Base-by-base conservation (phyloP, 1,140 invertebrate species). In the Anagrus nilaparvatae region DNA sequence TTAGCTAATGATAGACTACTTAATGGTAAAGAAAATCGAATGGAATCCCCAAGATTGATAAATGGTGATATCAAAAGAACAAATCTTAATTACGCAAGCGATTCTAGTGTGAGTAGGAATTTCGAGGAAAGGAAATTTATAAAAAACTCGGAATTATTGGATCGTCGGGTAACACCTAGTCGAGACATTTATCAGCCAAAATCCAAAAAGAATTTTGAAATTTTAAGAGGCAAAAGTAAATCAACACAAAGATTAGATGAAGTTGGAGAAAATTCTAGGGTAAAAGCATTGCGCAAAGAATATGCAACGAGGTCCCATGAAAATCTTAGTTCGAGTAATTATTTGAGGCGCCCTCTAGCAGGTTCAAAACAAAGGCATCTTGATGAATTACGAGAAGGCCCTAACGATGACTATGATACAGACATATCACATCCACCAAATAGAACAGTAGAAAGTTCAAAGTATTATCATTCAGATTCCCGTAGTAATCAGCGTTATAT, bases 371-470 rank as follows among this genome's bases (percentile, higher is more conserved):
- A 60, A 13, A 47, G 50, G 9, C 55, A 57, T n/a, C 24, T 63
- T 12, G 60, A 61, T 7, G 56, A 61, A 24, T 33, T 65, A 3
- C 50, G 56, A 12, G 61, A 66, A 25, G 54, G 54, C 0, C 56
- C 60, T 0, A 60, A 60, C 29, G 63, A 67, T 30, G 65, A 66
- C 17, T 67, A 66, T 29, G 61, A 67, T 36, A 67, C 63, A 0
- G 65, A 67, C 17, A 67, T 67, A 25, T 67, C 63, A 0, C 64
- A 67, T 24, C 36, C 62, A 34, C 65, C 63, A 0, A 67, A 55
- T 40, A 66, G 60, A 24, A 62, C 65, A 16, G 14, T 66, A 4
- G 65, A 64, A 17, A 59, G 56, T 10, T 30, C 37, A 9, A 64
- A 62, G 39, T 65, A 62, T n/a, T 60, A 61, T 42, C 60, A 61